Base-by-base conservation (phyloP, 2,113 vertebrate genomes). In the Trinectes maculatus region DNA sequence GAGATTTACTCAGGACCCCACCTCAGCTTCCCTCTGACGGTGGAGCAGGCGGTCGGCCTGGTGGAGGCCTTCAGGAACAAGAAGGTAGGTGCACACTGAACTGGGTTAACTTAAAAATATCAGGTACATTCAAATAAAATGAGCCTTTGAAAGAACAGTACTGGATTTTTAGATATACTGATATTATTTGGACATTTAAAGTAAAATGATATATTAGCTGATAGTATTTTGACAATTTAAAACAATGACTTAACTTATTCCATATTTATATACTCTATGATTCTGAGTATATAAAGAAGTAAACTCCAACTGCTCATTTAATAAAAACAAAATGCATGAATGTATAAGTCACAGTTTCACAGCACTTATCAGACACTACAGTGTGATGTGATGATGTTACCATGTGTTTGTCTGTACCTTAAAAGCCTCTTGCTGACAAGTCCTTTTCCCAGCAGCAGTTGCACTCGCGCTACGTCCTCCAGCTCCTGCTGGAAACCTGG, bases 1-100 rank as follows among this genome's bases (percentile, higher is more conserved):
- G 93, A 93, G 33, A 87, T 89, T 51, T 98, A 98, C 91, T 90
- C 80, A 0, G 97, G 96, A 26, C 96, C 96, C 18, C 95, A 0
- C 18, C 93, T 98, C 19, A 92, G 90, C 60, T 98, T 99, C 74
- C 97, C 96, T 0, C 92, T 98, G 56, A 93, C 94, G 13, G 93
- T 92, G 40, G 91, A 92, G 44, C 94, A 98, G 3, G 95, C 92
- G 0, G 86, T 94, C 0, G 85, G 88, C 77, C 91, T 99, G 67
- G 88, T 98, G 74, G 96, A 99, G 87, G 96, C 97, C 54, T 98
- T 98, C 91, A 94, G 94, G 79, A 93, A 93, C 81, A 95, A 95
- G 86, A 94, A 95, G 88, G 97, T 98, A 93, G 80, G 95, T 63
- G 21, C 42, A 54, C 10, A 15, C n/a, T n/a, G n/a, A n/a, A n/a